phyloP scores from a whole-genome alignment of 2,888 invertebrate species.

The Callimorpha dominula region DNA sequence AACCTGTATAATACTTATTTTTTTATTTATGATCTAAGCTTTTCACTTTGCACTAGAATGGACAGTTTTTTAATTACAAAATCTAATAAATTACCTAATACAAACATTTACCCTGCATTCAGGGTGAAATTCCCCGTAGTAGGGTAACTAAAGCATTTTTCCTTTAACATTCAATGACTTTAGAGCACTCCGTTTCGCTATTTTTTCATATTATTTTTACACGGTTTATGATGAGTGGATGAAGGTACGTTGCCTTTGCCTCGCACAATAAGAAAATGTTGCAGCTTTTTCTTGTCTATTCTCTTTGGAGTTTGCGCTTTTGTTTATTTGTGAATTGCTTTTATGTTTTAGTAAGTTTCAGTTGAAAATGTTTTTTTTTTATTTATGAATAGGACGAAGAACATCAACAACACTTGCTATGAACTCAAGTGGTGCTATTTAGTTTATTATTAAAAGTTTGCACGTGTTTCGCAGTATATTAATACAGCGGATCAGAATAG shows the following conservation, averaged over 20 bases:
- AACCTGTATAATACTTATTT: too few species aligned
- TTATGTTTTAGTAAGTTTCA: conserved; percentile 13
- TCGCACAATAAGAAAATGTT: conserved; percentile 51
- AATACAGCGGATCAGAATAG: too few species aligned
- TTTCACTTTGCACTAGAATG: too few species aligned
- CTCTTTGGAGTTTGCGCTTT: conserved; percentile 35
- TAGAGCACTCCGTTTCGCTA: conserved; percentile 48
- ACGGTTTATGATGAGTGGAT: conserved; percentile 61
- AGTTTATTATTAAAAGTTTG: background rate
- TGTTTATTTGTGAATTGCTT: conserved; percentile 23
- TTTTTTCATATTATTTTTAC: conserved; percentile 67
- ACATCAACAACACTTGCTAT: background rate
- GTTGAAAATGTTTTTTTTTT: background rate
- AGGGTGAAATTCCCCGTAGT: background rate
- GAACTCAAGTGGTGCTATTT: background rate
- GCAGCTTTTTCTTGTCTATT: conserved; percentile 50
- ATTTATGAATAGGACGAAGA: background rate
- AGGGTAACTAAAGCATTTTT: conserved; percentile 21
- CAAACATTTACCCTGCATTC: background rate
- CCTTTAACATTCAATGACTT: conserved; percentile 32
- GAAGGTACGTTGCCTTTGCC: conserved; percentile 54
- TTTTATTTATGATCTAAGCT: too few species aligned
- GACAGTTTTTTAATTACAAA: too few species aligned
- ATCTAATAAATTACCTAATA: too few species aligned
- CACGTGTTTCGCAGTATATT: too few species aligned